Evolutionary conservation across 53 echinoderm and acorn worm species (phyloP), one percentile per base, ranked within the genome.

Genomic region (Echinometra lucunter): DNA sequence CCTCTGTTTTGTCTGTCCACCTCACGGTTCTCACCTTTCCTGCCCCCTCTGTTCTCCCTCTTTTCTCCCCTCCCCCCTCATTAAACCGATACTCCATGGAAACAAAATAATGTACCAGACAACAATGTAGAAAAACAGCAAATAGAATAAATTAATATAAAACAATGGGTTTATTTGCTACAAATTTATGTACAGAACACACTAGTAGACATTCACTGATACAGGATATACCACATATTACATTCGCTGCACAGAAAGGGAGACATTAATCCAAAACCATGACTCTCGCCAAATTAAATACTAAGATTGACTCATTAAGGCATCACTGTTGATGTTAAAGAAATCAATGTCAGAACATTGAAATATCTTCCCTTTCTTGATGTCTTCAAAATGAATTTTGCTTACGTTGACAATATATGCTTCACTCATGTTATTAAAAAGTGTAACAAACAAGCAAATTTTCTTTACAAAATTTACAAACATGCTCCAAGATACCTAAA

Each of bases 151-250:
- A 53, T 44, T 81, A 5, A 23, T 81, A 81, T 81, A 81, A 81
- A 81, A 81, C 81, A 81, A 40, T 81, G 81, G 74, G 81, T 81
- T 81, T 81, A 81, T 81, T 81, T 53, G 23, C 40, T 81, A 81
- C 81, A 81, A 81, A 81, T 81, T 18, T 81, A 81, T 81, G 81
- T 81, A 81, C 81, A 81, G 21, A 44, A 81, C 81, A 81, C 81
- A 25, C 30, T 44, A 40, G 23, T 34, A 42, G 42, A 81, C 81
- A 40, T 72, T 72, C 32, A 53, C 53, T 53, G 53, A 53, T 53
- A 80, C 80, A 44, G 80, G 80, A 19, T 40, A 78, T 40, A 78
- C 37, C 80, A 78, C 80, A 44, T 16, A 0, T 21, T 23, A 38
- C 44, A 78, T 78, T 78, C 42, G 38, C 21, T 78, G 42, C 42